Evolutionary conservation across 1,140 invertebrate genomes (phyloP).

Genomic region (Ditylenchus dipsaci): DNA sequence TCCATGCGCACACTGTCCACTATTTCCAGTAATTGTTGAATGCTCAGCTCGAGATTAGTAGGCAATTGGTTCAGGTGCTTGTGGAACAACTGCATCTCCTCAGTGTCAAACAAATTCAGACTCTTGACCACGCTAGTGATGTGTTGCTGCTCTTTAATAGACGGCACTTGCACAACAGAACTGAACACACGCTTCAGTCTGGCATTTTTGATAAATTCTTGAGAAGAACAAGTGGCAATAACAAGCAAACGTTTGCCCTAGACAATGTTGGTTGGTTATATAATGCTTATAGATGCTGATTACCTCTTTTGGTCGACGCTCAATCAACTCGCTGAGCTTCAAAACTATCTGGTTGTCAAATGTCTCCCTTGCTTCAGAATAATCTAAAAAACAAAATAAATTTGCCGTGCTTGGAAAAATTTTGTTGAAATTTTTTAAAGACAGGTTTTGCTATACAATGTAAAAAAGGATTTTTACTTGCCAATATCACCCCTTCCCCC

Average conservation of each 20-base stretch:
- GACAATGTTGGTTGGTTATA: too few relatives aligned
- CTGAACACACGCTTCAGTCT: neutral
- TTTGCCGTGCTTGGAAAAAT: too few relatives aligned
- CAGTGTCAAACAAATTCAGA: neutral
- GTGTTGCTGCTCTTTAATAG: neutral
- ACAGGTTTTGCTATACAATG: too few relatives aligned
- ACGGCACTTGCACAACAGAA: neutral
- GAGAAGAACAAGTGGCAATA: neutral
- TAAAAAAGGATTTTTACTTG: too few relatives aligned
- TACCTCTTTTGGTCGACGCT: neutral
- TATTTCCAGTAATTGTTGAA: neutral
- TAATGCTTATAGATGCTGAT: too few relatives aligned
- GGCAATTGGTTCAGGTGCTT: neutral
- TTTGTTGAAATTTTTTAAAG: too few relatives aligned
- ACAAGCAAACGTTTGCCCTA: constrained; percentile 4
- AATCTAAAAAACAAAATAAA: neutral
- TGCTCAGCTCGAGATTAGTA: neutral
- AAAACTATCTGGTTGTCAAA: constrained; percentile 68
- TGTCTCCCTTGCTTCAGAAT: constrained; percentile 64
- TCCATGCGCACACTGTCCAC: too few relatives aligned
- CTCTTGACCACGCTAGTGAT: neutral
- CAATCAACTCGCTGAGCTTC: neutral
- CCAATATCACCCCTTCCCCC: too few relatives aligned
- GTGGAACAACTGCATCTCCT: neutral
- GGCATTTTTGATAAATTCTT: constrained; percentile 1